Conservation (phyloP, 2,888 invertebrate genomes). For the Endotricha flammealis region DNA sequence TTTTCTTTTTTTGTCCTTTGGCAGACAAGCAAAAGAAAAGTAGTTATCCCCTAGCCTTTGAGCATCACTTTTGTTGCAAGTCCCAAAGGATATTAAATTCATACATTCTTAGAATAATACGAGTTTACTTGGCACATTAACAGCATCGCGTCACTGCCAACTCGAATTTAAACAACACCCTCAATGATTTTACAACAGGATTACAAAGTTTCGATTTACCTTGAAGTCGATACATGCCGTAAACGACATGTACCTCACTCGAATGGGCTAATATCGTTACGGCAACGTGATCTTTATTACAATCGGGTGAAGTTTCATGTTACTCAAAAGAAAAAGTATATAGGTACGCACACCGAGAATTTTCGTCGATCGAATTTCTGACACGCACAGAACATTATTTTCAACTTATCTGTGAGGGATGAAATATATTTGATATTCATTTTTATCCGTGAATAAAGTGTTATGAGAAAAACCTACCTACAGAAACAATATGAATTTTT, state of each 20-base stretch:
- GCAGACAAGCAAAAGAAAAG: too few relatives aligned
- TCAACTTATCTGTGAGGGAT: slow-evolving; percentile 5
- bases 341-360: slow-evolving; percentile 4
- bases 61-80: too few relatives aligned
- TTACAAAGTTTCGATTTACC: slow-evolving; percentile 32
- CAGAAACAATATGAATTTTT: too few relatives aligned
- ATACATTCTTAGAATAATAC: too few relatives aligned
- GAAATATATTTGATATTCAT: not conserved
- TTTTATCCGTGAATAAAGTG: not conserved
- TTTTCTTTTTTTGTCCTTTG: too few relatives aligned
- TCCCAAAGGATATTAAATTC: too few relatives aligned
- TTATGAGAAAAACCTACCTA: not conserved
- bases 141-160: not conserved
- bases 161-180: slow-evolving; percentile 15
- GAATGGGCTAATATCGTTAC: slow-evolving; percentile 23
- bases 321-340: slow-evolving; percentile 7
- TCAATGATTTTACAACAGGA: slow-evolving; percentile 23
- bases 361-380: slow-evolving; percentile 18
- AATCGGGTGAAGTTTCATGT: slow-evolving; percentile 22
- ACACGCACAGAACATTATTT: slow-evolving; percentile 29
- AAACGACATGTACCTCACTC: slow-evolving; percentile 20
- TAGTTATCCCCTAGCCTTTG: too few relatives aligned
- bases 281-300: slow-evolving; percentile 35
- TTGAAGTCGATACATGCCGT: slow-evolving; percentile 14
- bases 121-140: too few relatives aligned